phyloP scores from a whole-genome alignment of 1,140 invertebrate species.

The Phenacoccus solenopsis region DNA sequence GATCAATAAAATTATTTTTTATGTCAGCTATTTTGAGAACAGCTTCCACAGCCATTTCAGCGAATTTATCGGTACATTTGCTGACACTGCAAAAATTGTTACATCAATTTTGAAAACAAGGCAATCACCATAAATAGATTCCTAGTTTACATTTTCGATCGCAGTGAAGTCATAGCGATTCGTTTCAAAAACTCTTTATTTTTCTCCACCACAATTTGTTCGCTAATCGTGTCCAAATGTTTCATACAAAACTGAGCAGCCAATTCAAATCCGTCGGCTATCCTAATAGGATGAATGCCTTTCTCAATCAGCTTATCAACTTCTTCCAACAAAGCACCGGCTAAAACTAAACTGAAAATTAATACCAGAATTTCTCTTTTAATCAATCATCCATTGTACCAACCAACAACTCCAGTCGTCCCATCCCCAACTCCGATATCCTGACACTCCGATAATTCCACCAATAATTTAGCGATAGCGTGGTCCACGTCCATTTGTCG shows the following conservation, averaged over 20 bases:
- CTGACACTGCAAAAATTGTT: constrained; percentile 48
- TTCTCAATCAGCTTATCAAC: constrained; percentile 85
- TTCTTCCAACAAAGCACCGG: constrained; percentile 88
- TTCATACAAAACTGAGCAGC: constrained; percentile 82
- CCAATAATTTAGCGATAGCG: neutral
- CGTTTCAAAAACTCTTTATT: constrained; percentile 82
- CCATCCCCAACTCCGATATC: neutral
- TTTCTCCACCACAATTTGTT: constrained; percentile 74
- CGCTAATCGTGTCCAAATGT: constrained; percentile 77
- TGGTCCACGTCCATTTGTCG: constrained; percentile 1
- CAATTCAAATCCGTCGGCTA: constrained; percentile 97
- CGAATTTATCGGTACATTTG: constrained; percentile 89
- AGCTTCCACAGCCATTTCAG: constrained; percentile 96
- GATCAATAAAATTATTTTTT: constrained; percentile 91
- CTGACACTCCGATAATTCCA: constrained; percentile 1
- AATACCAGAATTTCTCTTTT: neutral
- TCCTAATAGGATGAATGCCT: constrained; percentile 96
- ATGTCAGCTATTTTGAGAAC: constrained; percentile 89
- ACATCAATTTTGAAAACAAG: constrained; percentile 16
- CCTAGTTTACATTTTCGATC: constrained; percentile 80
- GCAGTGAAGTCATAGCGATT: constrained; percentile 95
- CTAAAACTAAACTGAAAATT: constrained; percentile 45
- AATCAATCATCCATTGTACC: neutral
- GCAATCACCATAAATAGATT: neutral
- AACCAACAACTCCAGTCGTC: neutral